Conservation (phyloP, 2,113 vertebrate species). For the Misgurnus anguillicaudatus region DNA sequence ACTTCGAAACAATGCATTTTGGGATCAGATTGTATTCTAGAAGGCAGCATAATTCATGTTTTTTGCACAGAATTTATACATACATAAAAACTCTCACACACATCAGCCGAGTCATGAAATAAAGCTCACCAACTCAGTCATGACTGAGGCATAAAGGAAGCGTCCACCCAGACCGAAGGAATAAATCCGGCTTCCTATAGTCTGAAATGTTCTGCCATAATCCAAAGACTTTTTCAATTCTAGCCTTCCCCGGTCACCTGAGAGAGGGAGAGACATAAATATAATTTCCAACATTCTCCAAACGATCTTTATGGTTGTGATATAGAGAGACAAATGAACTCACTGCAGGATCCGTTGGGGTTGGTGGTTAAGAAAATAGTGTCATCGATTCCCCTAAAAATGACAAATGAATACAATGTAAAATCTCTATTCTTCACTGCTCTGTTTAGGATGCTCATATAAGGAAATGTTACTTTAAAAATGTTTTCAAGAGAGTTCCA, state of each 20-base stretch:
- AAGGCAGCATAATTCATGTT: too few species aligned
- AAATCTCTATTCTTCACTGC: neutral
- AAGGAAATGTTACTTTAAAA: neutral
- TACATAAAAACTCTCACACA: neutral
- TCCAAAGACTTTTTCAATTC: slow-evolving; percentile 83
- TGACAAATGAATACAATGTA: slow-evolving; percentile 28
- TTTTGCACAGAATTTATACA: too few species aligned
- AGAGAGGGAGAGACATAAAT: slow-evolving; percentile 12
- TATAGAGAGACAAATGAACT: slow-evolving; percentile 64
- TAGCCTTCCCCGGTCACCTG: slow-evolving; percentile 82
- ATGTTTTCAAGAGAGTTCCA: too few species aligned
- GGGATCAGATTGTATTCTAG: too few species aligned
- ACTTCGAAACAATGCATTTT: too few species aligned
- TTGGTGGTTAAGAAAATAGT: slow-evolving; percentile 83
- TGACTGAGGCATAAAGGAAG: slow-evolving; percentile 91
- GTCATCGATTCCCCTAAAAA: slow-evolving; percentile 75
- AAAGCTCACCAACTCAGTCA: slow-evolving; percentile 83
- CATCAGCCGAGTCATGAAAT: neutral
- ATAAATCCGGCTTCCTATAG: slow-evolving; percentile 83
- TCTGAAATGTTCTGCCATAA: slow-evolving; percentile 81
- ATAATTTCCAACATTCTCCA: neutral
- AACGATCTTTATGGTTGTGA: neutral
- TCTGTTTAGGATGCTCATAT: neutral
- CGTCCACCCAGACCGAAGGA: slow-evolving; percentile 89
- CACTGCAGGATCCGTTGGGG: slow-evolving; percentile 85